phyloP scores from a whole-genome alignment of 1,140 invertebrate genomes.

The Bombus turneri region DNA sequence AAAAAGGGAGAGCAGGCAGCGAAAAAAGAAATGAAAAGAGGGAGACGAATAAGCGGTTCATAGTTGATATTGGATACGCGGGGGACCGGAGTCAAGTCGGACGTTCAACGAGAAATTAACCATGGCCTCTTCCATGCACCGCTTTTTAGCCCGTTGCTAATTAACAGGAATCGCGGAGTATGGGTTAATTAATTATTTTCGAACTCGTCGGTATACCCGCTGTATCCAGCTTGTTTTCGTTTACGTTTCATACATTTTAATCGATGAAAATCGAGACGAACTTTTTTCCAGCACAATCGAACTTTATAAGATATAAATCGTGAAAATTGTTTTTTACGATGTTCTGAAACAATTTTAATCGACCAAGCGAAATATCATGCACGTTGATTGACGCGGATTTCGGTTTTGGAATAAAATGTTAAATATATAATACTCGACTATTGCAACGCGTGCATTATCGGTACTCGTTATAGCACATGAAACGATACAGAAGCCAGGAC shows the following conservation, averaged over 20 bases:
- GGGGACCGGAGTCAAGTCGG: not conserved
- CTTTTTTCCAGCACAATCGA: not conserved
- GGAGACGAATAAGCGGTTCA: not conserved
- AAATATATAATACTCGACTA: not conserved
- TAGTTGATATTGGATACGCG: constrained; percentile 9
- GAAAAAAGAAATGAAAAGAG: not conserved
- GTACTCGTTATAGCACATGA: not conserved
- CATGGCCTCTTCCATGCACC: constrained; percentile 13
- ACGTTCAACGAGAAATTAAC: constrained; percentile 45
- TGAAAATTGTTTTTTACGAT: not conserved
- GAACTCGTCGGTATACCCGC: not conserved
- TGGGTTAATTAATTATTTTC: constrained; percentile 51
- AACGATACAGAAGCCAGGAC: constrained; percentile 2
- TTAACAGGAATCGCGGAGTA: constrained; percentile 40
- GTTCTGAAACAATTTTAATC: not conserved
- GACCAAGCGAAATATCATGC: not conserved
- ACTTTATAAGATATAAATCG: not conserved
- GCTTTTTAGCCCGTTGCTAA: constrained; percentile 44
- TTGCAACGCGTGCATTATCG: not conserved
- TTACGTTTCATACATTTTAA: not conserved
- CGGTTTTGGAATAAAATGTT: not conserved
- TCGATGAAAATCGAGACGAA: constrained; percentile 11
- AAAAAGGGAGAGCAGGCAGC: not conserved
- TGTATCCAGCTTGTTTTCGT: not conserved
- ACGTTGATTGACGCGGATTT: too few species aligned